Evolutionary conservation across 1,140 invertebrate genomes (phyloP).

Genomic region (Leguminivora glycinivorella): DNA sequence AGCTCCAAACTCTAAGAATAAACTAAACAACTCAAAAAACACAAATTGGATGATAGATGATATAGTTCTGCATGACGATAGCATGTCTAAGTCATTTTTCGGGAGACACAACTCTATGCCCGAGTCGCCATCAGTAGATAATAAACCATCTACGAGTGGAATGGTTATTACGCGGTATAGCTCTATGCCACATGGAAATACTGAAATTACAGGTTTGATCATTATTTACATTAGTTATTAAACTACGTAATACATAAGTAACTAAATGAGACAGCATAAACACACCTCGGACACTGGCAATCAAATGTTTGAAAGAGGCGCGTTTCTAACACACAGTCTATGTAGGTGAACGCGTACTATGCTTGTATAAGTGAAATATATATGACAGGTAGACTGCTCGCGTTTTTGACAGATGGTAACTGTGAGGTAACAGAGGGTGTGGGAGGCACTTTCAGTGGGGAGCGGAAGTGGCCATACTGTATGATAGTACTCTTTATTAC

Average conservation of each 20-base stretch:
- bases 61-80: constrained; percentile 48
- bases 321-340: too few species aligned
- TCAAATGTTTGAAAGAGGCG: too few species aligned
- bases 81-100: constrained; percentile 58
- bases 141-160: constrained; percentile 61
- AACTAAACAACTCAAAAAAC: constrained; percentile 37
- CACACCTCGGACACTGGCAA: too few species aligned
- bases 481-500: too few species aligned
- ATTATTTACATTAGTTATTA: constrained; percentile 21
- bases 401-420: too few species aligned
- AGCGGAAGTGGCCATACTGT: too few species aligned
- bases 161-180: constrained; percentile 66
- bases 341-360: too few species aligned
- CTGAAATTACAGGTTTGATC: constrained; percentile 40
- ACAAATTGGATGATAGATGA: constrained; percentile 48
- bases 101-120: constrained; percentile 73
- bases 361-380: too few species aligned
- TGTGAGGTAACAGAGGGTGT: too few species aligned
- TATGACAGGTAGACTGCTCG: too few species aligned
- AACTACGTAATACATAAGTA: not conserved
- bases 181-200: constrained; percentile 70
- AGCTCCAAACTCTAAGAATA: constrained; percentile 46
- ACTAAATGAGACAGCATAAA: too few species aligned
- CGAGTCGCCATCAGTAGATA: constrained; percentile 58
- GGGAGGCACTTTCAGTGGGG: too few species aligned